Evolutionary conservation across 2,797 vertebrate species (phyloP).

Genomic region (Phalloptychus januarius): DNA sequence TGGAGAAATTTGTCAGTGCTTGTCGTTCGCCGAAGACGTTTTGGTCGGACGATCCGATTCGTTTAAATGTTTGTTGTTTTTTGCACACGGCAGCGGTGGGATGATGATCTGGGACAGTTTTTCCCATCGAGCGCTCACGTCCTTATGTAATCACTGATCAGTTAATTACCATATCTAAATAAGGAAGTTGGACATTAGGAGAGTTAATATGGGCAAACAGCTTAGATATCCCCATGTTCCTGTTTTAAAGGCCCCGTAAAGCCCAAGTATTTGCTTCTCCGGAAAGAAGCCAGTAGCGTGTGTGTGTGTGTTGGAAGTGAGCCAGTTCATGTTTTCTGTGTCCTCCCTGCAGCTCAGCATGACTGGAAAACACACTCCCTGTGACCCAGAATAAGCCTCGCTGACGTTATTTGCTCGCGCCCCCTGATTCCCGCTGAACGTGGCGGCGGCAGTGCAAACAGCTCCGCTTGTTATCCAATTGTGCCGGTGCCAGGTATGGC

Average conservation of each 20-base stretch:
- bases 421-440: constrained; percentile 47
- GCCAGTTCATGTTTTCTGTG: constrained; percentile 37
- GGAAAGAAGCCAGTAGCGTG: neutral
- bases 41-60: too few relatives aligned
- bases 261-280: neutral
- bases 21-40: too few relatives aligned
- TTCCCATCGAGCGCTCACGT: neutral
- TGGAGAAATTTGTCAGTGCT: too few relatives aligned
- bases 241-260: neutral
- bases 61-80: neutral
- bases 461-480: constrained; percentile 61
- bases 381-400: constrained; percentile 41
- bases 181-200: neutral
- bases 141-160: neutral
- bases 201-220: neutral
- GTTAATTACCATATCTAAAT: neutral
- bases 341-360: constrained; percentile 49
- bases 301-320: constrained; percentile 3
- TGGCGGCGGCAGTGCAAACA: constrained; percentile 52
- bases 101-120: neutral
- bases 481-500: constrained; percentile 64
- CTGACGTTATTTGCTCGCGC: constrained; percentile 53
- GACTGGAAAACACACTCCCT: constrained; percentile 50
- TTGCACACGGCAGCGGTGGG: neutral
- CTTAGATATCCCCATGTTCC: neutral